These are phyloP conservation scores for Heterotis niloticus DNA, from an alignment of 2,113 vertebrate genomes.

Conservation along the genomic window DNA sequence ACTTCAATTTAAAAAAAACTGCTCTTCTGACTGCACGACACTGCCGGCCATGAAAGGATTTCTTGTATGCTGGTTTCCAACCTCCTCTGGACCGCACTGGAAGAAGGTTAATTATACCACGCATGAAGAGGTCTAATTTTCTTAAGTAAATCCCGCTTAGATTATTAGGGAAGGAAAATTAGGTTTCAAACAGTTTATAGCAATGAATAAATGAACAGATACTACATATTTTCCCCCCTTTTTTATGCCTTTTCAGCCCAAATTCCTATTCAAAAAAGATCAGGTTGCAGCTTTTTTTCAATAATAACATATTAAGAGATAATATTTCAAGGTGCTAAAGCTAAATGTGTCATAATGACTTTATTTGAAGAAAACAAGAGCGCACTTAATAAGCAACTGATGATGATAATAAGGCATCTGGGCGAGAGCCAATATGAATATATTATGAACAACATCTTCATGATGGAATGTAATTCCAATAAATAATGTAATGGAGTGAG, in stretches of 20 bases:
- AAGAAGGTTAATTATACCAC: background rate
- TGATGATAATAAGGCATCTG: slow-evolving; percentile 67
- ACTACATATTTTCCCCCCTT: background rate
- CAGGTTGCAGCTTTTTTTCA: slow-evolving; percentile 51
- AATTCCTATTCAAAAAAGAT: slow-evolving; percentile 20
- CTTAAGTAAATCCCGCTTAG: background rate
- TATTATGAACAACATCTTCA: slow-evolving; percentile 60
- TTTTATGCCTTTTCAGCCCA: background rate
- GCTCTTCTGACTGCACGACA: background rate
- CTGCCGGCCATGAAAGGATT: background rate
- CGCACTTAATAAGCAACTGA: slow-evolving; percentile 71
- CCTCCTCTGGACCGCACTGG: background rate
- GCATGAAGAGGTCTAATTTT: background rate
- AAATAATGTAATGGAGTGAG: slow-evolving; percentile 60
- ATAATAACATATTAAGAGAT: slow-evolving; percentile 52
- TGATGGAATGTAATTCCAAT: slow-evolving; percentile 48
- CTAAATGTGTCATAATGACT: slow-evolving; percentile 71
- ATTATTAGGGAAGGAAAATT: background rate
- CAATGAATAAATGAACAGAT: slow-evolving; percentile 3
- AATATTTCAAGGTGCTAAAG: slow-evolving; percentile 63
- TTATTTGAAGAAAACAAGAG: slow-evolving; percentile 74
- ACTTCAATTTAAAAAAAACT: background rate
- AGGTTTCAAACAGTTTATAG: background rate
- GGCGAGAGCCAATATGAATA: slow-evolving; percentile 62
- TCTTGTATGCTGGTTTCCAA: background rate